Base-by-base conservation (phyloP, 1,140 invertebrate species). In the Oppia nitens region DNA sequence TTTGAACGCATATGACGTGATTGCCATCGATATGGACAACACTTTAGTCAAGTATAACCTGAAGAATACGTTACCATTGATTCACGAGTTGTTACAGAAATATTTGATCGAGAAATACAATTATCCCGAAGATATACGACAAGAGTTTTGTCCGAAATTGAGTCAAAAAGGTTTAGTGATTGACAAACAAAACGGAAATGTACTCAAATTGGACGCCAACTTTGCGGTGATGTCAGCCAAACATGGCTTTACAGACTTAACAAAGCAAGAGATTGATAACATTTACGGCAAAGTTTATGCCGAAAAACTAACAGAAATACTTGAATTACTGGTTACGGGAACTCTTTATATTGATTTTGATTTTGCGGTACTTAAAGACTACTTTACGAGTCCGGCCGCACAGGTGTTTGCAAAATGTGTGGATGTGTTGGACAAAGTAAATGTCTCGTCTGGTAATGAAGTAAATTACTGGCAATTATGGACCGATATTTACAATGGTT, bases 21-120 rank as follows among this genome's bases (percentile, higher is more conserved):
- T 85, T 57, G 84, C 84, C 11, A 87, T 88, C 68, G 85, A 88
- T 71, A 71, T 87, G 60, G 85, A 87, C 64, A 81, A 85, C 65
- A 85, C 83, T 1, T 63, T 86, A 27, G 71, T 81, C 26, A 68
- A 66, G 57, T 87, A 84, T 62, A 81, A 83, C 63, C 68, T 86
- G 2, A 74, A 71, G 23, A 75, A 78, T 61, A 70, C 82, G 69
- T 73, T 80, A 21, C 68, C 75, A 45, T 66, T 85, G 56, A 79
- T 80, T 53, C 85, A 85, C 65, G 69, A 79, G 17, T 67, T 87
- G 21, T 76, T 85, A 1, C 67, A 79, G 21, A 58, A 77, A 11
- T 40, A 9, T 40, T 17, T 40, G 6, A 40, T 40, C 32, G 6
- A 40, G 17, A 40, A 40, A 9, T 40, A 80, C 76, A 64, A 77